These are phyloP conservation scores for Chelonus formosanus DNA, from an alignment of 2,888 invertebrate species.

Conservation along the genomic window DNA sequence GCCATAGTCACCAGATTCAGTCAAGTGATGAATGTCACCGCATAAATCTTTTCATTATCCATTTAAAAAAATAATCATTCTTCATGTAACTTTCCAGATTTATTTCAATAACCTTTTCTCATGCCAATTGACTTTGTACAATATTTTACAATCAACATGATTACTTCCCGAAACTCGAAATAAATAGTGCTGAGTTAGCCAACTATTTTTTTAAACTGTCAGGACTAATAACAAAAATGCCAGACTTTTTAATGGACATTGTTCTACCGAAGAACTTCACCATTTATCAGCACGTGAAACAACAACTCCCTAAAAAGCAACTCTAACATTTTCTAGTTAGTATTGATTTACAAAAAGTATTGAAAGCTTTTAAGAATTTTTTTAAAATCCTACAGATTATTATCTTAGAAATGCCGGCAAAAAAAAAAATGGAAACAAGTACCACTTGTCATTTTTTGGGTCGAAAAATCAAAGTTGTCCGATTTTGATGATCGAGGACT, in stretches of 20 bases:
- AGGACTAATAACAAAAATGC: slow-evolving; percentile 41
- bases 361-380: too few species aligned
- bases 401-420: too few species aligned
- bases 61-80: not conserved
- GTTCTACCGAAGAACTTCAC: slow-evolving; percentile 26
- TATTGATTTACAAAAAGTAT: too few species aligned
- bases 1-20: too few species aligned
- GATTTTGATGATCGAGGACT: too few species aligned
- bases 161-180: slow-evolving; percentile 6
- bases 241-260: slow-evolving; percentile 17
- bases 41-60: too few species aligned
- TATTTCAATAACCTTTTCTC: slow-evolving; percentile 13
- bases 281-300: slow-evolving; percentile 16
- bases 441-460: too few species aligned
- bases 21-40: too few species aligned
- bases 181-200: slow-evolving; percentile 5
- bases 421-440: too few species aligned
- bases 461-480: too few species aligned
- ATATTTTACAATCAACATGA: slow-evolving; percentile 23
- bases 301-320: not conserved
- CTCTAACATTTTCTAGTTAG: too few species aligned
- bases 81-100: slow-evolving; percentile 7
- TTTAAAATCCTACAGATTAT: too few species aligned
- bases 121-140: slow-evolving; percentile 3
- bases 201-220: slow-evolving; percentile 23